phyloP scores from a whole-genome alignment of 2,888 invertebrate genomes.

The Aleiodes alternator region DNA sequence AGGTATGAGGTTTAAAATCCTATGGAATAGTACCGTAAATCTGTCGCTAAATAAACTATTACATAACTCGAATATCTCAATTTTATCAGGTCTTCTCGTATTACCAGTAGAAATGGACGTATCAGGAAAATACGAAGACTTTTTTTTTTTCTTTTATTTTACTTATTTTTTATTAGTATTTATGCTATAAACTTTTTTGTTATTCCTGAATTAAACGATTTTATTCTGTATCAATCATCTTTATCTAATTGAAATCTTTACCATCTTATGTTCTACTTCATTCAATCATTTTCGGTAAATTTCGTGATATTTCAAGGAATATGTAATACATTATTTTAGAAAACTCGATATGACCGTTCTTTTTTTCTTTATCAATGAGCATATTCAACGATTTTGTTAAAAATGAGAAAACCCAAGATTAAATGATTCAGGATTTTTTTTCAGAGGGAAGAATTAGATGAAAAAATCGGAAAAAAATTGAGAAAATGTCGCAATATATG shows the following conservation, averaged over 20 bases:
- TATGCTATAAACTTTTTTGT: background rate
- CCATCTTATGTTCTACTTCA: slow-evolving; percentile 12
- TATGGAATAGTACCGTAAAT: too few relatives aligned
- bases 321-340: slow-evolving; percentile 17
- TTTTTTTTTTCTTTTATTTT: too few relatives aligned
- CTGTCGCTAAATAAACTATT: background rate
- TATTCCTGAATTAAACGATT: slow-evolving; percentile 15
- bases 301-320: slow-evolving; percentile 4
- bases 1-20: too few relatives aligned
- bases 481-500: too few relatives aligned
- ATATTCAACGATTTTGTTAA: background rate
- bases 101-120: slow-evolving; percentile 4
- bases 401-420: too few relatives aligned
- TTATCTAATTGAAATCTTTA: slow-evolving; percentile 29
- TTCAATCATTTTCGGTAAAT: slow-evolving; percentile 19
- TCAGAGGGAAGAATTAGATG: too few relatives aligned
- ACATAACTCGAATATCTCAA: slow-evolving; percentile 18
- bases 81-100: background rate
- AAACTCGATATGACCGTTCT: background rate
- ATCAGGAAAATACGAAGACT: background rate
- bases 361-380: background rate
- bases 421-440: too few relatives aligned
- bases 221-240: slow-evolving; percentile 12
- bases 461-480: too few relatives aligned
- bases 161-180: background rate